Evolutionary conservation across 2,888 invertebrate genomes (phyloP).

Genomic region (Sylvicola cinctus): DNA sequence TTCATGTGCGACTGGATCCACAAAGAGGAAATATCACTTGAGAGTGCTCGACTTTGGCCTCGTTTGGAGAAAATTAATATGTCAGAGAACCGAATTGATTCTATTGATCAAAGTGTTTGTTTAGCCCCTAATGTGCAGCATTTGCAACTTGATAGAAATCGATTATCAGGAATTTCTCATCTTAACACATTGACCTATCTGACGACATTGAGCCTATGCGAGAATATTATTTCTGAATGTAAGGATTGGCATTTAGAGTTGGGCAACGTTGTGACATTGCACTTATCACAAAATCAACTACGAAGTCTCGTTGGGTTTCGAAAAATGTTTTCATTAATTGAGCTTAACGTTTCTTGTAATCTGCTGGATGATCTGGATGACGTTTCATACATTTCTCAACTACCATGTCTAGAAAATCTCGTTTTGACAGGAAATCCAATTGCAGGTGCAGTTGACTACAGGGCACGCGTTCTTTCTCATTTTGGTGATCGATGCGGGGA

Average conservation of each 20-base stretch:
- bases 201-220: slow-evolving; percentile 53
- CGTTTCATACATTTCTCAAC: slow-evolving; percentile 51
- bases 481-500: slow-evolving; percentile 68
- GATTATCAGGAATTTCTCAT: slow-evolving; percentile 49
- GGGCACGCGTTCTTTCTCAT: slow-evolving; percentile 72
- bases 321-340: slow-evolving; percentile 69
- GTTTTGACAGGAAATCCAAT: slow-evolving; percentile 78
- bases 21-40: slow-evolving; percentile 34
- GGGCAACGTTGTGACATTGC: slow-evolving; percentile 70
- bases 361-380: slow-evolving; percentile 59
- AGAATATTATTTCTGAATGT: slow-evolving; percentile 53
- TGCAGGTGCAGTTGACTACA: slow-evolving; percentile 50
- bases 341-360: slow-evolving; percentile 74
- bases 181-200: slow-evolving; percentile 60
- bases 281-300: slow-evolving; percentile 69
- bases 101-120: slow-evolving; percentile 63
- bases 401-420: slow-evolving; percentile 77
- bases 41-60: slow-evolving; percentile 32
- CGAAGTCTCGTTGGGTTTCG: slow-evolving; percentile 48
- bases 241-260: slow-evolving; percentile 65
- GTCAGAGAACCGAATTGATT: slow-evolving; percentile 53
- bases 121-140: slow-evolving; percentile 49
- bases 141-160: slow-evolving; percentile 59
- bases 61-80: slow-evolving; percentile 50
- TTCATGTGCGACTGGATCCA: slow-evolving; percentile 71